Conservation (phyloP, 2,888 invertebrate species). For the Hyppa rectilinea region DNA sequence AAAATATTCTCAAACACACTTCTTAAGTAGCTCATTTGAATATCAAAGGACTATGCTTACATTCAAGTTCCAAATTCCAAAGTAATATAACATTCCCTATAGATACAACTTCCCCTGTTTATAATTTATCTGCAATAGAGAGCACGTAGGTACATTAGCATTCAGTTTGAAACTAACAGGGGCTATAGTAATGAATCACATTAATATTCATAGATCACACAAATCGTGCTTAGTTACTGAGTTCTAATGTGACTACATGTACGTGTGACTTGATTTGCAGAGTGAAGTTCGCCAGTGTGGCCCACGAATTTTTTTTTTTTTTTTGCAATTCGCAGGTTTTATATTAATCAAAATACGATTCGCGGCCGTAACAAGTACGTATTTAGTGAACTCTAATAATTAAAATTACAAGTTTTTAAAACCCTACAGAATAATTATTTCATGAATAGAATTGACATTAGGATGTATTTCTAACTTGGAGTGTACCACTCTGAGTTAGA, state of each 20-base stretch:
- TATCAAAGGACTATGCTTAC: slow-evolving; percentile 28
- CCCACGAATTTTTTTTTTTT: no score
- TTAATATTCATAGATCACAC: slow-evolving; percentile 73
- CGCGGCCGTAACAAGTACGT: no score
- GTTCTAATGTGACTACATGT: slow-evolving; percentile 40
- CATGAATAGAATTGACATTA: no score
- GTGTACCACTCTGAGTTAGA: no score
- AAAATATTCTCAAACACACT: neutral
- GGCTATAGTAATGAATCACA: slow-evolving; percentile 65
- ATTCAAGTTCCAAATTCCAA: slow-evolving; percentile 14
- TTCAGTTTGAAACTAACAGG: slow-evolving; percentile 65
- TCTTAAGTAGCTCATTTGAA: slow-evolving; percentile 24
- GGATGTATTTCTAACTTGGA: no score
- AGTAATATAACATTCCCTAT: slow-evolving; percentile 39
- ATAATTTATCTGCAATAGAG: slow-evolving; percentile 39
- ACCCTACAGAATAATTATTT: no score
- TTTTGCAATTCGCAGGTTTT: no score
- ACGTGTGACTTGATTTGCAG: no score
- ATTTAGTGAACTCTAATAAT: no score
- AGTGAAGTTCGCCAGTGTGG: no score
- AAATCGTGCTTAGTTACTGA: slow-evolving; percentile 44
- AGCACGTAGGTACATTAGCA: slow-evolving; percentile 65
- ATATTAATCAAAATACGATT: no score
- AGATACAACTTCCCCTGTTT: slow-evolving; percentile 25
- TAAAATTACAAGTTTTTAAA: no score